Base-by-base conservation (phyloP, 2,113 vertebrate genomes). In the Myodes glareolus region DNA sequence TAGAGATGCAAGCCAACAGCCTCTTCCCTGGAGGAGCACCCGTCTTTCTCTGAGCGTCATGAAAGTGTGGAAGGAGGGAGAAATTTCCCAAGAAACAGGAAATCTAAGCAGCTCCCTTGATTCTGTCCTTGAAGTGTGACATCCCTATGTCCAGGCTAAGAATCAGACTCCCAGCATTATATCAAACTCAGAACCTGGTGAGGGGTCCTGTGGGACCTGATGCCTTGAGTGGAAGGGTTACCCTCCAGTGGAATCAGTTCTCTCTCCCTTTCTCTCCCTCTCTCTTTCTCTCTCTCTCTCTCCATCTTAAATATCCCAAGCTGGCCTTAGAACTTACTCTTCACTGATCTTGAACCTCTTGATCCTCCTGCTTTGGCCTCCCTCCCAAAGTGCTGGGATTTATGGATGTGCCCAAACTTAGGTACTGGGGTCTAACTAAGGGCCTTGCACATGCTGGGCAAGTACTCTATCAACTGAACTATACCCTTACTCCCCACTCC, bases 161-260 rank as follows among this genome's bases (percentile, higher is more conserved):
- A 4, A 70, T 4, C 95, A 68, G 77, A 90, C 65, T 86, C 90
- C 42, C 77, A 21, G 63, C 27, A 2, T 12, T 23, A 47, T 23
- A n/a, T 1, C 21, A 16, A 13, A 67, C 21, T 9, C 23, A 81
- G 50, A 9, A 45, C 61, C 29, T 0, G 1, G 2, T 4, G 4
- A 50, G n/a, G 19, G 0, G 50, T 61, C 19, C 0, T 23, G 33
- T 1, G 6, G 29, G 42, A 42, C 17, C n/a, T 3, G 7, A 27
- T 9, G 77, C 39, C 7, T 27, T 0, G 27, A 67, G 11, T 8
- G 3, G 25, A 68, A 7, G 5, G 5, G 0, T 88, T 55, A 27
- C 2, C 2, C 17, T n/a, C 21, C 25, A 0, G 8, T 58, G 55
- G 19, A 45, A 13, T 39, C 10, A 45, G 7, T 16, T 23, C 5